Conservation (phyloP, 2,888 invertebrate species). For the Synanthedon formicaeformis region DNA sequence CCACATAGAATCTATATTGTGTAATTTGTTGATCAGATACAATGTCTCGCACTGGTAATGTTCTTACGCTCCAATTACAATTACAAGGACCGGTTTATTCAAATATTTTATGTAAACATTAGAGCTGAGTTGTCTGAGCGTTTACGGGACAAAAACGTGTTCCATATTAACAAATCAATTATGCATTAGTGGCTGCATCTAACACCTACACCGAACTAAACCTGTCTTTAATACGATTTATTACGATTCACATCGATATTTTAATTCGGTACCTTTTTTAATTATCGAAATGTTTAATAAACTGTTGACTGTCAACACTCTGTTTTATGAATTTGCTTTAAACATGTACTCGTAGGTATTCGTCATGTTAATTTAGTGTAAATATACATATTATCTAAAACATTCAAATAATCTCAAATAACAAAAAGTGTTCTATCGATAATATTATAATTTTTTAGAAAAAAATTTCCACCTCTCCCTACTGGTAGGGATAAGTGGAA, state of each 20-base stretch:
- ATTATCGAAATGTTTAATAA: neutral
- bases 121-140: slow-evolving; percentile 12
- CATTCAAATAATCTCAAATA: too few relatives aligned
- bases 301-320: too few relatives aligned
- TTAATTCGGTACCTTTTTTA: neutral
- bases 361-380: too few relatives aligned
- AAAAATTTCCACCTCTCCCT: too few relatives aligned
- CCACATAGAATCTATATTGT: slow-evolving; percentile 28
- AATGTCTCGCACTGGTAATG: slow-evolving; percentile 23
- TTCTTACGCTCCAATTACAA: slow-evolving; percentile 55
- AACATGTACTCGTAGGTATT: too few relatives aligned
- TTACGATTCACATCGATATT: neutral
- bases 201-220: neutral
- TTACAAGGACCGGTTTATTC: slow-evolving; percentile 37
- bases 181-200: neutral
- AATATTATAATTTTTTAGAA: too few relatives aligned
- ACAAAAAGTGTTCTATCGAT: too few relatives aligned
- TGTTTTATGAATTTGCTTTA: too few relatives aligned
- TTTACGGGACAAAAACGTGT: neutral
- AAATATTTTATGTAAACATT: slow-evolving; percentile 37
- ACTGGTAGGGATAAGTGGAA: too few relatives aligned
- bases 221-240: neutral
- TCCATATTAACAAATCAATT: neutral
- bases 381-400: too few relatives aligned
- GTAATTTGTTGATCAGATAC: slow-evolving; percentile 19